Evolutionary conservation across 2,113 vertebrate genomes (phyloP).

Genomic region (Megaceryle torquata): DNA sequence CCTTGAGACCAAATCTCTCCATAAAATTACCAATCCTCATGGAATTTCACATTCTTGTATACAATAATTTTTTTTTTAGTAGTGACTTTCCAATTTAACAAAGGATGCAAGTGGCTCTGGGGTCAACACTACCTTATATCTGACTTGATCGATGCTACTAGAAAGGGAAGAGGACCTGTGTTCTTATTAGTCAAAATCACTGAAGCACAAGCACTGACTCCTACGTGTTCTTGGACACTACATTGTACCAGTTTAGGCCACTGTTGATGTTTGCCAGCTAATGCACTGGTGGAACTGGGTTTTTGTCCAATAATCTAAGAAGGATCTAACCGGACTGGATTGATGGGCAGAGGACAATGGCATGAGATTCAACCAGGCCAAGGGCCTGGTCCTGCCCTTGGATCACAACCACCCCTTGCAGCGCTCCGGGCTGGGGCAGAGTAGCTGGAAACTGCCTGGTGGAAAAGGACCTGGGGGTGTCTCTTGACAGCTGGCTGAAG

Average conservation of each 20-base stretch:
- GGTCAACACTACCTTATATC: not conserved
- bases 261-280: not conserved
- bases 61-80: not conserved
- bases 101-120: not conserved
- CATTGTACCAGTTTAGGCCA: not conserved
- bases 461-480: too few relatives aligned
- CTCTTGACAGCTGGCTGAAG: too few relatives aligned
- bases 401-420: not conserved
- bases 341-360: not conserved
- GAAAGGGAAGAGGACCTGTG: not conserved
- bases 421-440: too few relatives aligned
- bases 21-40: not conserved
- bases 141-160: not conserved
- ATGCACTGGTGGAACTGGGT: not conserved
- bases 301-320: fast-evolving
- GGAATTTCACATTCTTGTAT: not conserved
- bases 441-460: too few relatives aligned
- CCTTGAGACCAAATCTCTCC: not conserved
- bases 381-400: not conserved
- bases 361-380: not conserved
- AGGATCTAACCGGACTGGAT: not conserved
- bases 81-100: not conserved
- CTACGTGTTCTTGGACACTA: fast-evolving
- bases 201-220: not conserved
- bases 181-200: not conserved